Conservation (phyloP, 92 coral and sea anemone genomes). For the Plumapathes pennacea region DNA sequence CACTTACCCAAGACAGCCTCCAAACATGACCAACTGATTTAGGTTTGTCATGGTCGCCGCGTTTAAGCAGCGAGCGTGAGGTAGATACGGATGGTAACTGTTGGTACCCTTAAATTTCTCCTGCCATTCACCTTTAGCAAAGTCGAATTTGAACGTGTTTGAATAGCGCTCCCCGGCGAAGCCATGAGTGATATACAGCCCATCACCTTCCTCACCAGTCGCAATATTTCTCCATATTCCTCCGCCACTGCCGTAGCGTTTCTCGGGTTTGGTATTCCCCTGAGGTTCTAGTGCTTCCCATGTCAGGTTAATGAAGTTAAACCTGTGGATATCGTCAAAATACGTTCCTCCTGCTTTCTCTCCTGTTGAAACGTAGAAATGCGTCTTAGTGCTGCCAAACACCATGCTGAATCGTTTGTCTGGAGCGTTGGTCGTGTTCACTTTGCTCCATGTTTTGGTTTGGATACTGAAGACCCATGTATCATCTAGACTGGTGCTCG, state of each 20-base stretch:
- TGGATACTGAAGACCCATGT: constrained; percentile 71
- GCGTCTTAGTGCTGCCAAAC: constrained; percentile 53
- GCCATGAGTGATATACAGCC: constrained; percentile 84
- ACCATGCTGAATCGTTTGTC: constrained; percentile 89
- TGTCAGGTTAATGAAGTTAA: constrained; percentile 23
- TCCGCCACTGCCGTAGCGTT: constrained; percentile 85
- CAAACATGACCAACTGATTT: constrained; percentile 83
- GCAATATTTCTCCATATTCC: too few species aligned
- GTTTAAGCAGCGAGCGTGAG: constrained; percentile 90
- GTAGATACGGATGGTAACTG: constrained; percentile 82
- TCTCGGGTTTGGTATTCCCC: constrained; percentile 47
- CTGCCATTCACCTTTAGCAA: constrained; percentile 62
- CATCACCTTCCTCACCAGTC: constrained; percentile 25
- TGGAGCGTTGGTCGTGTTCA: constrained; percentile 36
- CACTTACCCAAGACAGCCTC: constrained; percentile 96
- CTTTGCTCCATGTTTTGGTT: constrained; percentile 47
- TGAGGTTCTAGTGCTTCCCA: constrained; percentile 68
- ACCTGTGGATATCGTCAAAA: constrained; percentile 65
- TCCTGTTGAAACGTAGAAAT: constrained; percentile 82
- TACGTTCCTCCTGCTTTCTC: constrained; percentile 52
- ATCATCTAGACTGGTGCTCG: constrained; percentile 28
- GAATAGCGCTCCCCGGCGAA: constrained; percentile 77
- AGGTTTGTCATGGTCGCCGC: constrained; percentile 67
- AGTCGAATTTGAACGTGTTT: constrained; percentile 77
- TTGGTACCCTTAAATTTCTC: constrained; percentile 82